Evolutionary conservation across 64 coral and sea anemone genomes (phyloP).

Genomic region (Astreopora myriophthalma): DNA sequence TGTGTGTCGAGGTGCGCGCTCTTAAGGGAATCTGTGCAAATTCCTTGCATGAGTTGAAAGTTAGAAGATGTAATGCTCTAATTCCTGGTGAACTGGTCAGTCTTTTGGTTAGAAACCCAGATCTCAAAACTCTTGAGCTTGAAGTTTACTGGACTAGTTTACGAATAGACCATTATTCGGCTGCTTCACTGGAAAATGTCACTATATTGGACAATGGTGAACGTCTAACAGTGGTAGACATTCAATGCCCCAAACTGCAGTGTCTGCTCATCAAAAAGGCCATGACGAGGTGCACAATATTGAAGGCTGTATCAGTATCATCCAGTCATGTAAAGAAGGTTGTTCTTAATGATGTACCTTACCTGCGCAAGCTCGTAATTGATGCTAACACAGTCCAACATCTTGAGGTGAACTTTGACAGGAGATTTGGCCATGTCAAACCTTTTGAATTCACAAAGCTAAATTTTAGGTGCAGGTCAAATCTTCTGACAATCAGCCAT

Average conservation of each 20-base stretch:
- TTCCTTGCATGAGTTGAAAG: constrained; percentile 65
- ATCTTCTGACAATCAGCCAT: constrained; percentile 25
- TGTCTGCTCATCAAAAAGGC: constrained; percentile 70
- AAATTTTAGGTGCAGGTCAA: constrained; percentile 33
- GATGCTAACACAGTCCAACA: constrained; percentile 51
- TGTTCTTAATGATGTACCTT: constrained; percentile 79
- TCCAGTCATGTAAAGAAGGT: constrained; percentile 32
- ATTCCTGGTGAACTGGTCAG: constrained; percentile 60
- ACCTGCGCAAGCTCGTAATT: constrained; percentile 67
- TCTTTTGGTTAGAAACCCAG: constrained; percentile 89
- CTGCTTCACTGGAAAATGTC: constrained; percentile 79
- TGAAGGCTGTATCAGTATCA: constrained; percentile 67
- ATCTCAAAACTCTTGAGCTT: constrained; percentile 77
- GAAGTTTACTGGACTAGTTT: constrained; percentile 63
- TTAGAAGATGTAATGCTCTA: constrained; percentile 75
- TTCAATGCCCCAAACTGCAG: constrained; percentile 82
- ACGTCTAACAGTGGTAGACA: constrained; percentile 61
- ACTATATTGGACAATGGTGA: constrained; percentile 88
- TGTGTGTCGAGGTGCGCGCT: constrained; percentile 77
- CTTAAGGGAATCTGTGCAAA: constrained; percentile 59
- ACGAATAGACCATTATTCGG: constrained; percentile 81
- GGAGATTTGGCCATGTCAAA: constrained; percentile 82
- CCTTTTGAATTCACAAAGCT: constrained; percentile 80
- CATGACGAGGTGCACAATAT: constrained; percentile 59
- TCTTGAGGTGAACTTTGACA: constrained; percentile 85